Percentiles rank a stretch among this genome's conserved stretches.
These are phyloP conservation scores for Camptogramma bilineatum DNA, from an alignment of 2,888 invertebrate species.

Conservation along the genomic window DNA sequence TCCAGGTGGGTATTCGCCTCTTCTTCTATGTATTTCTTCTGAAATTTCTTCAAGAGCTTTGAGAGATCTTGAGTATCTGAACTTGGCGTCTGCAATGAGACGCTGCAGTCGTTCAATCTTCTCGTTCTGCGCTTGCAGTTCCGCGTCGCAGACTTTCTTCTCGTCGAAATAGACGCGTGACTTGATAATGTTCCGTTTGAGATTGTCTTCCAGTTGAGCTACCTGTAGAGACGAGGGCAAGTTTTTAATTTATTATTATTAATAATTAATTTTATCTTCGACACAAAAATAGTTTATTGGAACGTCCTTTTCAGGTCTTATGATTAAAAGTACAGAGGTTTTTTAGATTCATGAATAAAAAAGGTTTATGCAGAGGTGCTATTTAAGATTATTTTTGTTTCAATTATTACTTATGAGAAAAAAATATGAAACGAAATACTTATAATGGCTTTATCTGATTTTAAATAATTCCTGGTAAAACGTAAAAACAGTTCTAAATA, in stretches of 20 bases:
- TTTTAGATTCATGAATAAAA: no score
- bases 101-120: constrained; percentile 93
- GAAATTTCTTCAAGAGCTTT: constrained; percentile 95
- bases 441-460: no score
- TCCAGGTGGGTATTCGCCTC: constrained; percentile 82
- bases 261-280: no score
- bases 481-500: no score
- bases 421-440: no score
- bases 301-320: no score
- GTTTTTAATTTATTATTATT: not conserved
- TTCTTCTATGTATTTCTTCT: constrained; percentile 93
- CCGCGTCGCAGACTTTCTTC: constrained; percentile 93
- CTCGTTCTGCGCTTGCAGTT: constrained; percentile 93
- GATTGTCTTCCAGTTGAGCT: constrained; percentile 92
- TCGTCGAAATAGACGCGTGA: constrained; percentile 96
- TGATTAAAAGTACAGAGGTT: no score
- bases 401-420: no score
- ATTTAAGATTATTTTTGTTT: no score
- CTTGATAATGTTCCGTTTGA: constrained; percentile 92
- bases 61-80: constrained; percentile 92
- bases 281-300: no score
- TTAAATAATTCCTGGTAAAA: no score
- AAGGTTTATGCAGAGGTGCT: no score
- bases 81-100: constrained; percentile 92
- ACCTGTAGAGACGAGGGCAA: constrained; percentile 73